Evolutionary conservation across 30 jellyfish, hydroid and myxozoan species (phyloP).

Genomic region (Calvadosia cruxmelitensis): DNA sequence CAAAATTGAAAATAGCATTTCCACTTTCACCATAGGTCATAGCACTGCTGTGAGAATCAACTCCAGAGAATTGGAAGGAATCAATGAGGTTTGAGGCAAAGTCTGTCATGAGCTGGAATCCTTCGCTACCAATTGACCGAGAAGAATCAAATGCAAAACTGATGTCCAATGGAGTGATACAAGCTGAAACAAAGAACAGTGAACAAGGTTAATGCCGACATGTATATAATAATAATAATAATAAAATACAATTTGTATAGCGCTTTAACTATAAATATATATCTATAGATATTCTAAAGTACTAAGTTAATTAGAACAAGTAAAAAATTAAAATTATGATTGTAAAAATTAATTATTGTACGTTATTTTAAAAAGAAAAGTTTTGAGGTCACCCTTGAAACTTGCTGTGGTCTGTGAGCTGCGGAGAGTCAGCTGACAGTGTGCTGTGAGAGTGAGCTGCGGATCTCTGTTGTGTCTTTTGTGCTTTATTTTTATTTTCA

Average conservation of each 20-base stretch:
- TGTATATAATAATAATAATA: too few relatives aligned
- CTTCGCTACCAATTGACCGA: slow-evolving; percentile 9
- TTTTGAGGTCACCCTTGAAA: too few relatives aligned
- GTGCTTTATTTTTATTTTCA: too few relatives aligned
- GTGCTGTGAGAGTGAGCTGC: too few relatives aligned
- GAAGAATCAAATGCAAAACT: slow-evolving; percentile 84
- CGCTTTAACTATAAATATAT: too few relatives aligned
- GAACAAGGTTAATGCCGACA: too few relatives aligned
- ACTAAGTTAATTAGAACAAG: neutral
- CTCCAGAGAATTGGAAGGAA: slow-evolving; percentile 49
- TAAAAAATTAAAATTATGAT: neutral
- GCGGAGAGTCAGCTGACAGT: too few relatives aligned
- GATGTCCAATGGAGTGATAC: slow-evolving; percentile 76
- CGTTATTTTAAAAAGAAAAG: too few relatives aligned
- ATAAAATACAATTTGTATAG: too few relatives aligned
- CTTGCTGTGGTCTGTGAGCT: too few relatives aligned
- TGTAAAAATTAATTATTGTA: too few relatives aligned
- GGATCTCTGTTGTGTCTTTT: too few relatives aligned
- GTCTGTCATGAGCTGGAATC: slow-evolving; percentile 42
- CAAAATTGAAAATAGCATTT: slow-evolving; percentile 34
- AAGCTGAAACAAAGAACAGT: slow-evolving; percentile 64
- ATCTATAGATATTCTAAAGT: neutral
- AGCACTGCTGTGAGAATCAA: slow-evolving; percentile 64
- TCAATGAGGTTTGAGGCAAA: slow-evolving; percentile 47
- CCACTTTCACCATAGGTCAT: slow-evolving; percentile 46